Conservation (phyloP, 2,113 vertebrate species). For the Chinchilla lanigera region DNA sequence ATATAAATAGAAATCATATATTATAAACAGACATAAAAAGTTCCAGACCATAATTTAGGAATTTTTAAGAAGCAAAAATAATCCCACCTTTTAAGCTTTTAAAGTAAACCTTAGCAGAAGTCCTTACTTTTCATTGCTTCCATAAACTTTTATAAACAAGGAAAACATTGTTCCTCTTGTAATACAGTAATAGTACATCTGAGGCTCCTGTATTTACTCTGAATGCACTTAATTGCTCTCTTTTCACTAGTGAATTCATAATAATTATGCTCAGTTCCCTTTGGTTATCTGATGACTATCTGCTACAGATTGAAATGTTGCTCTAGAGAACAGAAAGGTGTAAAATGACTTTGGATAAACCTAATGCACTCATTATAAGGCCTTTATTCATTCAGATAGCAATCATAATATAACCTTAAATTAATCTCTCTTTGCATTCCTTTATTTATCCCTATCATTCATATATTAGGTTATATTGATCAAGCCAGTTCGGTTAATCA, state of each 20-base stretch:
- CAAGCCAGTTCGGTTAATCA: not conserved
- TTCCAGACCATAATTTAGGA: not conserved
- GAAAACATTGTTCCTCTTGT: not conserved
- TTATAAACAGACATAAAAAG: not conserved
- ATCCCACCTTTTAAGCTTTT: not conserved
- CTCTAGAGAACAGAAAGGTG: not conserved
- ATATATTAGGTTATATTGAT: not conserved
- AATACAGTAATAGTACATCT: not conserved
- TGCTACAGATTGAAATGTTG: not conserved
- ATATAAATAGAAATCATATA: not conserved
- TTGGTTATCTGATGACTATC: not conserved
- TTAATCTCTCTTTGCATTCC: not conserved
- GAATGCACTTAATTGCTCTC: not conserved
- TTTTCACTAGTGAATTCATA: slow-evolving; percentile 15
- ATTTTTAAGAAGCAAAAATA: not conserved
- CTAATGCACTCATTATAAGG: not conserved
- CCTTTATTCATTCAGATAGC: not conserved
- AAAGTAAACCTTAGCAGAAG: not conserved
- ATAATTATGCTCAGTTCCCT: not conserved
- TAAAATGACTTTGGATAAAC: not conserved
- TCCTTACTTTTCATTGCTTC: not conserved
- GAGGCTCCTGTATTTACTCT: not conserved
- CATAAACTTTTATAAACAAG: not conserved
- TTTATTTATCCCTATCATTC: not conserved
- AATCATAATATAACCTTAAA: not conserved